Conservation (phyloP, 2,797 vertebrate genomes). For the Dicrostonyx torquatus region DNA sequence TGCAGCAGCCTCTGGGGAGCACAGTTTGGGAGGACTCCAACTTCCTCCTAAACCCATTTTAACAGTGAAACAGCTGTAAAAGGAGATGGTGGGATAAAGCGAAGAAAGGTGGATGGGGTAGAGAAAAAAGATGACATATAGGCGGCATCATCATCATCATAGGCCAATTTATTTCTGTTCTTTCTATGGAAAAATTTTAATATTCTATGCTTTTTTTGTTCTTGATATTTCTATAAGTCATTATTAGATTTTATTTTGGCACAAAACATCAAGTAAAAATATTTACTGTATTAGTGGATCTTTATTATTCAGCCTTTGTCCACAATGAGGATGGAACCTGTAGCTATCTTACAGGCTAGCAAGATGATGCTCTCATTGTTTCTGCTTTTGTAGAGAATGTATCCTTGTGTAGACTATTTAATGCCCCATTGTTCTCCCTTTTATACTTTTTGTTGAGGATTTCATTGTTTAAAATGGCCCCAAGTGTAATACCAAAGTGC, state of each 20-base stretch:
- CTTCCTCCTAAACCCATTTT: not conserved
- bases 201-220: not conserved
- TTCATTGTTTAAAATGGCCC: not conserved
- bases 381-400: not conserved
- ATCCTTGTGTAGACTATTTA: not conserved
- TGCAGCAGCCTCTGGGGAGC: not conserved
- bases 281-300: slow-evolving; percentile 4
- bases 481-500: not conserved
- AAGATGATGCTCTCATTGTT: not conserved
- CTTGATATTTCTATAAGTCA: slow-evolving; percentile 62
- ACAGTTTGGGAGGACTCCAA: not conserved
- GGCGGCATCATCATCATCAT: not conserved
- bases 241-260: not conserved
- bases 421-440: not conserved
- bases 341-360: fast-evolving
- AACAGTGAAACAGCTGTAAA: not conserved
- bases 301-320: not conserved
- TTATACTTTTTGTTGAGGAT: not conserved
- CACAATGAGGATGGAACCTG: not conserved
- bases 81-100: not conserved
- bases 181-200: slow-evolving; percentile 33
- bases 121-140: not conserved
- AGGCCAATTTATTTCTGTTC: slow-evolving; percentile 40
- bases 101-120: too few relatives aligned
- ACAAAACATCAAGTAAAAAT: slow-evolving; percentile 49